Evolutionary conservation across 2,888 invertebrate genomes (phyloP), one percentile per base, ranked within the genome.

Genomic region (Prenolepis imparis): DNA sequence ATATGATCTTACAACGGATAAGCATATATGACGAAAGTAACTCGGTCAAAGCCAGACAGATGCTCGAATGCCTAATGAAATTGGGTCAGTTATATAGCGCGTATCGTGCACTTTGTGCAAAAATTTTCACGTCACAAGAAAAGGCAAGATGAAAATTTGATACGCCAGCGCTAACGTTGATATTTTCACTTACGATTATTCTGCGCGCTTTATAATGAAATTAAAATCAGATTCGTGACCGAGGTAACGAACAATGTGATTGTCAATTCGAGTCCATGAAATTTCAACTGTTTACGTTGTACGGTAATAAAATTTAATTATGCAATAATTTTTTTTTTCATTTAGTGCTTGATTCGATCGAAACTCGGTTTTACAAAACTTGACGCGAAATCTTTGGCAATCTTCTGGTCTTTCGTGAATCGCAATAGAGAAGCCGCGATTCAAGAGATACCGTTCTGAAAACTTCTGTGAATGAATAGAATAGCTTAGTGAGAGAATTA

Each of bases 31-130:
- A 41, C 72, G 72, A 80, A 80, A 80, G 78, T 80, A 80, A 80
- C 44, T 70, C 78, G 78, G 72, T 78, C 78, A 70, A 80, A 80
- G 72, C 72, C 78, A 80, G 72, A 80, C 70, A 59, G 39, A 80
- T n/a, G 48, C 70, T 80, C 72, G 44, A n/a, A 36, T 48, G 44
- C 21, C 11, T 1, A 28, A 21, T 3, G n/a, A 36, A 72, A 72
- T 44, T 70, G 78, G 59, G 78, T 70, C 59, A n/a, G 21, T 70
- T 36, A 21, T 70, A 4, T 15, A 52, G 52, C 52, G n/a, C 52
- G 28, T n/a, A 32, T 48, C 36, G 24, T 57, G 67, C 21, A 68
- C 15, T 70, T 18, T 78, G 70, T 59, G 78, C 44, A 78, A 72
- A 70, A 70, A 72, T 59, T 44, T 21, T 59, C 41, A 18, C 21